phyloP scores from a whole-genome alignment of 2,797 vertebrate species.

The Loris lydekkerianus region DNA sequence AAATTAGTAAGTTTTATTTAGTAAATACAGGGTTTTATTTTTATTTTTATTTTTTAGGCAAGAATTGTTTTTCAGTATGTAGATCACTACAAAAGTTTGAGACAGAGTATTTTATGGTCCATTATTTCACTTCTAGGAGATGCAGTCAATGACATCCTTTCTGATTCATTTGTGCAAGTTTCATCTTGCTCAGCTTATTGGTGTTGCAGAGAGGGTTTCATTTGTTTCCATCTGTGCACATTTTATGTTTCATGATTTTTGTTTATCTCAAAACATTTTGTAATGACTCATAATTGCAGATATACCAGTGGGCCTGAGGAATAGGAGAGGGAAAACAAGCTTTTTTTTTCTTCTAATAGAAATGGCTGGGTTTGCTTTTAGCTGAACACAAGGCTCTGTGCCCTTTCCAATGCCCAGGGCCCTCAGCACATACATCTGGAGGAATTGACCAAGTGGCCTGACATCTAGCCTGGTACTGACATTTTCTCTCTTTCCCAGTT shows the following conservation, averaged over 20 bases:
- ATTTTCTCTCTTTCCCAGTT: constrained; percentile 84
- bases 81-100: too few relatives aligned
- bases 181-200: too few relatives aligned
- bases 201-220: too few relatives aligned
- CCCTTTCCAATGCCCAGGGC: background rate
- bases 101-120: too few relatives aligned
- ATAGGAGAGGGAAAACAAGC: background rate
- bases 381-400: background rate
- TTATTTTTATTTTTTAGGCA: background rate
- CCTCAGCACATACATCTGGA: background rate
- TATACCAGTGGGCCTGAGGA: background rate
- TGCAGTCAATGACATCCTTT: too few relatives aligned
- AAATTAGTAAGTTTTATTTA: background rate
- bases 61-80: background rate
- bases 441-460: background rate
- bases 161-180: too few relatives aligned
- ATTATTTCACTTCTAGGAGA: too few relatives aligned
- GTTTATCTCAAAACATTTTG: too few relatives aligned
- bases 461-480: constrained; percentile 42
- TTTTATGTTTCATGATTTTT: too few relatives aligned
- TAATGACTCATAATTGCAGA: background rate
- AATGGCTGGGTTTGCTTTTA: background rate
- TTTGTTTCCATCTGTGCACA: too few relatives aligned
- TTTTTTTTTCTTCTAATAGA: background rate
- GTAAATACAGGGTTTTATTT: background rate